Percentiles rank a stretch among this genome's conserved stretches.
Evolutionary conservation across 2,888 invertebrate genomes (phyloP).

Genomic region (Siphlonurus alternatus): DNA sequence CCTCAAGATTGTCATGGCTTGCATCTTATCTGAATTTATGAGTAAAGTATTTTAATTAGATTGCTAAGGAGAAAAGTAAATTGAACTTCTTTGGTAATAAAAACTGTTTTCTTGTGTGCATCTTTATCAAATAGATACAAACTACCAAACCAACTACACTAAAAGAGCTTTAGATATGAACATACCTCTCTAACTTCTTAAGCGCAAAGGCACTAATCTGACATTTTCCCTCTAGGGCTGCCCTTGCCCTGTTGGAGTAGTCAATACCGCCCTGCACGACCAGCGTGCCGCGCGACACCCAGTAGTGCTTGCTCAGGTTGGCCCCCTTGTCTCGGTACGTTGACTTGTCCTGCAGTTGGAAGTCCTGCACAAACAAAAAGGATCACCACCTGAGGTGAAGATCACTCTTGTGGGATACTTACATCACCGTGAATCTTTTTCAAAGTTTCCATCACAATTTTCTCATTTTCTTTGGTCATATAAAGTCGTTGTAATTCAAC

Average conservation of each 20-base stretch:
- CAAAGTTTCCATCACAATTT: constrained; percentile 54
- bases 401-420: constrained; percentile 22
- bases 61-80: no score
- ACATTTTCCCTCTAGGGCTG: constrained; percentile 39
- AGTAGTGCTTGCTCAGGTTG: constrained; percentile 50
- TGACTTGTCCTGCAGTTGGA: constrained; percentile 28
- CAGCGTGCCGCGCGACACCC: constrained; percentile 60
- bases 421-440: constrained; percentile 56
- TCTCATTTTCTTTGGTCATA: constrained; percentile 49
- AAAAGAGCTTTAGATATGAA: no score
- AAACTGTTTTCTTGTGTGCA: no score
- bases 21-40: no score
- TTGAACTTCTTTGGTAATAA: no score
- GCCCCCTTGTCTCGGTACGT: constrained; percentile 45
- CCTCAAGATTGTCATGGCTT: no score
- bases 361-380: constrained; percentile 25
- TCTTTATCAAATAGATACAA: no score
- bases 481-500: constrained; percentile 59
- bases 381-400: background rate
- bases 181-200: constrained; percentile 51
- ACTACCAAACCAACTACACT: no score
- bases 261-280: constrained; percentile 55
- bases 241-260: constrained; percentile 41
- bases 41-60: no score
- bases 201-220: constrained; percentile 47